Percentiles rank a stretch among this genome's conserved stretches.
Evolutionary conservation across 2,888 invertebrate genomes (phyloP).

Genomic region (Hydrotaea cyrtoneurina): DNA sequence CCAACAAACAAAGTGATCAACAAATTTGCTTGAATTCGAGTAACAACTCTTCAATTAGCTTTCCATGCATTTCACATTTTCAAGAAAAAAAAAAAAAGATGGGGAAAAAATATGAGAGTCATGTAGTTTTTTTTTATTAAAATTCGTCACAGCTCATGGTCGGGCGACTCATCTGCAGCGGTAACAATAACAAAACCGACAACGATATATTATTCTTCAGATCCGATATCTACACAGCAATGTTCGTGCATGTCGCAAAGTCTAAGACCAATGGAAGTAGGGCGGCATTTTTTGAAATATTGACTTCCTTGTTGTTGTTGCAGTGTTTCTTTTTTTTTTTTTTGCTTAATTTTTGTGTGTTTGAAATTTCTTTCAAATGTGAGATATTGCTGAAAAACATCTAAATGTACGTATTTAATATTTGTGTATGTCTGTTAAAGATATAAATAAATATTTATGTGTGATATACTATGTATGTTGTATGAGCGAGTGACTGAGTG

Average conservation of each 20-base stretch:
- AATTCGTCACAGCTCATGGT: not conserved
- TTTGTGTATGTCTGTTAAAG: constrained; percentile 16
- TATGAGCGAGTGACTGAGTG: not conserved
- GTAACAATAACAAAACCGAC: not conserved
- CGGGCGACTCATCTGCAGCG: not conserved
- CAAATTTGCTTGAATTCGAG: too few species aligned
- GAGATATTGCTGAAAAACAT: constrained; percentile 23
- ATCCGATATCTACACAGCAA: not conserved
- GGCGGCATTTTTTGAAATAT: constrained; percentile 15
- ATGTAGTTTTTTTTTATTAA: not conserved
- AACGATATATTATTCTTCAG: not conserved
- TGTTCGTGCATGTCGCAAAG: not conserved
- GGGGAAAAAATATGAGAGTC: too few species aligned
- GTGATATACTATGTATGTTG: constrained; percentile 9
- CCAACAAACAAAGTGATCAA: too few species aligned
- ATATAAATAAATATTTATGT: constrained; percentile 30
- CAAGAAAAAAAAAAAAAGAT: not conserved
- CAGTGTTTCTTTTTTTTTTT: not conserved
- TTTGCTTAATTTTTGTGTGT: not conserved
- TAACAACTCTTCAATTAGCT: not conserved
- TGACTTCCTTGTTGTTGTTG: not conserved
- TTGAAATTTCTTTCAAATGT: constrained; percentile 12
- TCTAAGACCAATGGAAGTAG: constrained; percentile 1
- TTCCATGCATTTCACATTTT: too few species aligned
- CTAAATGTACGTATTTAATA: constrained; percentile 16